Evolutionary conservation across 2,888 invertebrate genomes (phyloP), one percentile per base, ranked within the genome.

Genomic region (Cosmia trapezina): DNA sequence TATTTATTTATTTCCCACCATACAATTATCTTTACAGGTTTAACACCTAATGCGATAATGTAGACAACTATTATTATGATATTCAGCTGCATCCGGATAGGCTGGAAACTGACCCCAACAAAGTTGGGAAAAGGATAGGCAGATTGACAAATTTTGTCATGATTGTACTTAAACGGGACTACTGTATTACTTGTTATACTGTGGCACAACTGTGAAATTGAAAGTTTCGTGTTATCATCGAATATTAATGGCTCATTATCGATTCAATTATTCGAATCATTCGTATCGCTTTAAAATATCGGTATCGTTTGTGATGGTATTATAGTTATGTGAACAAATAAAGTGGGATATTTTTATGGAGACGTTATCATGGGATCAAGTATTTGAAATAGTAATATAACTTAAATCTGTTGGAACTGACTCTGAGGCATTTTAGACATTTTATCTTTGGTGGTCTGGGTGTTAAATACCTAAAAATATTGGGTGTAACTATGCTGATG

Each of bases 191-290:
- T n/a, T 14, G 1, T 1, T 47, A 41, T 2, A 62, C 72, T 54
- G 33, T 64, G 64, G 37, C 68, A 33, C 11, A 12, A n/a, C 60
- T 80, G 61, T 77, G 81, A 85, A 84, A 85, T 81, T 85, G 79
- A 86, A 84, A 84, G 83, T 80, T 75, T 59, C 49, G 60, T 73
- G 80, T 83, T 86, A 86, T 86, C 84, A 76, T 57, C 71, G 78
- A 78, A 83, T 86, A 80, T 83, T 80, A 82, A 86, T 78, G 73
- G 74, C 73, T 83, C 64, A 84, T 83, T 86, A 85, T 81, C 77
- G 80, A 86, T 85, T 86, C 86, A 81, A 83, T 81, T 83, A 86
- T 86, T 86, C 80, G 78, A 86, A 83, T 79, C 64, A 85, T 85
- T 83, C 83, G 75, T 73, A 81, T 83, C 80, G 83, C 66, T 81